Evolutionary conservation across 2,888 invertebrate genomes (phyloP), one percentile per base, ranked within the genome.

Genomic region (Smittia sp.): DNA sequence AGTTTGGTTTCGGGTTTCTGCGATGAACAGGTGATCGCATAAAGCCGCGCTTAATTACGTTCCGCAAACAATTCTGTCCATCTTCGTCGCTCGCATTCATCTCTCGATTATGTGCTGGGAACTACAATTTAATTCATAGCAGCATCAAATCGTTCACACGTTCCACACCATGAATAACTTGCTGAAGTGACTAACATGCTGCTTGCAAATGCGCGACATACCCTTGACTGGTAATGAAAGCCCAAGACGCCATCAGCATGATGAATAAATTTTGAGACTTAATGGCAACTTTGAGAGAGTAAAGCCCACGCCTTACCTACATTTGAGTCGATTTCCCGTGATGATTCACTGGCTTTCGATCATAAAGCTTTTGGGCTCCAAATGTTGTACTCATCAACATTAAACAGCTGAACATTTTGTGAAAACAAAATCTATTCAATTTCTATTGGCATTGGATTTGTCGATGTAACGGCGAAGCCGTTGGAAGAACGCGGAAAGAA

Each of bases 231-330:
- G 4, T 46, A 32, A 32, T 9, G 32, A 32, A 32, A 32, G 32
- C 46, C n/a, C 11, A 46, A 32, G 32, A 32, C 9, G 32, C 32
- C 32, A 32, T 32, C 32, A 9, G 32, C 3, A 32, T 9, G 32
- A n/a, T n/a, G n/a, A n/a, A n/a, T n/a, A n/a, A 39, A 39, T 39
- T 11, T 46, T n/a, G 46, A 46, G 46, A 13, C 15, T 46, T 46
- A 46, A 39, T 39, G 7, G n/a, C n/a, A n/a, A n/a, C n/a, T 9
- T 9, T 39, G 39, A 9, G 39, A 39, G 39, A 39, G 39, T 39
- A 39, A 39, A n/a, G 15, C 46, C 46, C 46, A 46, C 46, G 46
- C 46, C 15, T 46, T n/a, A 46, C 46, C 46, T 46, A 46, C 46
- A 46, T 46, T 46, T 32, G 2, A 46, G 11, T 6, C 46, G 2